Evolutionary conservation across 1,140 invertebrate species (phyloP), one percentile per base, ranked within the genome.

Genomic region (Chionoecetes opilio): DNA sequence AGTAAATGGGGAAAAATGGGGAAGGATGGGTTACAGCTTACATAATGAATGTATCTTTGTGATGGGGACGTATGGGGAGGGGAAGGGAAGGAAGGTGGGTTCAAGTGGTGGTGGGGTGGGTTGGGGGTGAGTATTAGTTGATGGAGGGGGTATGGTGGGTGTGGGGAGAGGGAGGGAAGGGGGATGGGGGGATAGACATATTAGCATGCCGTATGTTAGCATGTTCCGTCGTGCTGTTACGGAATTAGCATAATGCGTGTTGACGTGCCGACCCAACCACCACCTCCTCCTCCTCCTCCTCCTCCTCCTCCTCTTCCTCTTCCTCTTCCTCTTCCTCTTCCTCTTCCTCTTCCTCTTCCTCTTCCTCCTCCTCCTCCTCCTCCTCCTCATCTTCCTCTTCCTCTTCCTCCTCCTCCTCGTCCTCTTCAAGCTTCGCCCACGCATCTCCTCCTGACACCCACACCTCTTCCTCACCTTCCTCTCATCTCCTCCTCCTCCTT

Each of bases 161-260:
- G 29, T 38, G 3, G 11, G 84, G 63, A 26, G 63, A 34, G 75
- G 6, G 82, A 26, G 91, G 35, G 8, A 11, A 85, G 21, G 21
- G 84, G 26, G 75, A n/a, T 26, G 46, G 82, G n/a, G 37, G 37
- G 84, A 14, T 9, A 34, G 17, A 37, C 31, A 94, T 90, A 94
- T 94, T 94, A 94, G 26, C 93, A 89, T 89, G 86, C 86, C 93
- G 35, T 94, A 89, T 75, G 93, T 94, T 89, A 94, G 93, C 86
- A 31, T 63, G 86, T 53, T 21, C 31, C 93, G 93, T 38, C 93
- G 93, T 82, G 46, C 41, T 82, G 93, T 75, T 94, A 89, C 32
- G 89, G 63, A 89, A 93, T 93, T 94, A 94, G 93, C 93, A 94
- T 94, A 94, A 94, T 94, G 86, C 86, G 86, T 89, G 93, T 87